Evolutionary conservation across 2,888 invertebrate species (phyloP).

Genomic region (Athalia rosae): DNA sequence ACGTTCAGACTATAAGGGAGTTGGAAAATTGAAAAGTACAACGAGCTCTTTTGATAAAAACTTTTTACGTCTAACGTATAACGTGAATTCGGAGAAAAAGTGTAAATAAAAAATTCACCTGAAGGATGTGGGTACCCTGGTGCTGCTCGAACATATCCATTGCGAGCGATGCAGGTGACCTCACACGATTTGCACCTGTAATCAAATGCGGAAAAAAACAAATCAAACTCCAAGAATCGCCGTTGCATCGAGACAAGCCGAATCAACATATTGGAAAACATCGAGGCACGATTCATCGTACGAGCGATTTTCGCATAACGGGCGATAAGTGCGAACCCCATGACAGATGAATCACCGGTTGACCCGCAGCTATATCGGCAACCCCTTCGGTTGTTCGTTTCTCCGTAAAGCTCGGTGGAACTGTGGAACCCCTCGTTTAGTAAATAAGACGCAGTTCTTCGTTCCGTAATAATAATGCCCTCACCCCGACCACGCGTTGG

Average conservation of each 20-base stretch:
- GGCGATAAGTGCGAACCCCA: neutral
- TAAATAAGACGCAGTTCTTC: constrained; percentile 68
- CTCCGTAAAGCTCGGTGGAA: constrained; percentile 23
- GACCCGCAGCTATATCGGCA: constrained; percentile 43
- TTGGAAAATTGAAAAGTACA: neutral
- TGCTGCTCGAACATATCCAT: constrained; percentile 96
- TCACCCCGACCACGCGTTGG: constrained; percentile 17
- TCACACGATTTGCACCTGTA: constrained; percentile 85
- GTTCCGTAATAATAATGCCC: constrained; percentile 70
- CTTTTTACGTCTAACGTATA: neutral
- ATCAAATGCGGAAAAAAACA: constrained; percentile 59
- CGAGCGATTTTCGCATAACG: neutral
- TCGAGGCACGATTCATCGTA: neutral
- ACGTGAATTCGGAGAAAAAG: neutral
- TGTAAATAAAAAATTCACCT: constrained; percentile 78
- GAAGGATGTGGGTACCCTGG: constrained; percentile 97
- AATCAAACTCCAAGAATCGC: neutral
- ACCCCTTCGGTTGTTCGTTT: constrained; percentile 60
- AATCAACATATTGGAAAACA: neutral
- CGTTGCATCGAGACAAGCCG: neutral
- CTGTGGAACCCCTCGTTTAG: constrained; percentile 63
- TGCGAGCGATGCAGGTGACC: constrained; percentile 84
- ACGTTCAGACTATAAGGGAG: neutral
- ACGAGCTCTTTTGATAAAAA: neutral
- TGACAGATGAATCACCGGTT: constrained; percentile 40